Evolutionary conservation across 2,888 invertebrate genomes (phyloP).

Genomic region (Apotomis turbidana): DNA sequence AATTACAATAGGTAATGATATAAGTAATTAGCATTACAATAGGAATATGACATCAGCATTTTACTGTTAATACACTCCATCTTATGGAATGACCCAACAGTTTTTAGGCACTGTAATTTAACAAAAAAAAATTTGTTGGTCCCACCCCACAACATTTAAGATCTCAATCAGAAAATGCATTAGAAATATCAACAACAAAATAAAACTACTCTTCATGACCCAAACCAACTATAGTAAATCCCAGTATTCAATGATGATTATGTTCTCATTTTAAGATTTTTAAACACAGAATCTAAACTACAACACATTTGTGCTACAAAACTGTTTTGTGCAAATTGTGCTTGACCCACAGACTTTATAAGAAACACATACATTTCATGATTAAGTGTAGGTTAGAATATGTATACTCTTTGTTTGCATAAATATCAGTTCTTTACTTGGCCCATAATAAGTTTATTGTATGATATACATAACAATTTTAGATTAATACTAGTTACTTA

Average conservation of each 20-base stretch:
- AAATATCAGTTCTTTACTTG: constrained; percentile 51
- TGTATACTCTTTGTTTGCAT: constrained; percentile 42
- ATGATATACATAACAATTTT: constrained; percentile 50
- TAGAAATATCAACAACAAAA: constrained; percentile 37
- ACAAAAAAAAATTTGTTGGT: constrained; percentile 49
- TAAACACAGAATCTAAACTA: constrained; percentile 7
- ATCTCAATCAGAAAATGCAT: constrained; percentile 49
- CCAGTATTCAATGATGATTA: constrained; percentile 27
- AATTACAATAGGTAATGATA: constrained; percentile 66
- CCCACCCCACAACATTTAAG: constrained; percentile 46
- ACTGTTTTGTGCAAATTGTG: constrained; percentile 49
- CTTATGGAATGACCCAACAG: constrained; percentile 42
- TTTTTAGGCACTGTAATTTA: constrained; percentile 27
- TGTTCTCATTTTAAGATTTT: constrained; percentile 18
- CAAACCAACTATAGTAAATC: constrained; percentile 31
- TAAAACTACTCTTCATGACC: constrained; percentile 27
- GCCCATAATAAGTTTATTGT: constrained; percentile 55
- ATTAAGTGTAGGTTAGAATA: constrained; percentile 33
- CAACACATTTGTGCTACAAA: constrained; percentile 34
- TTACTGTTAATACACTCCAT: constrained; percentile 46
- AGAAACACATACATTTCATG: constrained; percentile 6
- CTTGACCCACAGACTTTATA: constrained; percentile 43
- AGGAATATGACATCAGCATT: constrained; percentile 50
- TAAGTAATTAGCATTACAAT: constrained; percentile 51
- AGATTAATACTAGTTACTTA: constrained; percentile 54